Evolutionary conservation across 1,140 invertebrate genomes (phyloP).

Genomic region (Hormaphis cornu): DNA sequence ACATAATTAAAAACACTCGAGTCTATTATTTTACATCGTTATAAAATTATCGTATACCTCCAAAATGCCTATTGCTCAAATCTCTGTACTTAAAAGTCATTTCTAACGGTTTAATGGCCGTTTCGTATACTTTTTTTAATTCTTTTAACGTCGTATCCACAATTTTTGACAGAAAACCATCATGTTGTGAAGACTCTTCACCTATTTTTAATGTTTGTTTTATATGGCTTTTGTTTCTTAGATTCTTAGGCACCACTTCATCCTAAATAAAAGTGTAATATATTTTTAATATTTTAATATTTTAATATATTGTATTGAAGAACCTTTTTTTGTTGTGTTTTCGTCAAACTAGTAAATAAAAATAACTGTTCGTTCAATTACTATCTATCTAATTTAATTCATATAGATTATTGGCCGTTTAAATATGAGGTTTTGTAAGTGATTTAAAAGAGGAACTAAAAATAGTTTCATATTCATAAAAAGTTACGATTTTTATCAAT

Average conservation of each 20-base stretch:
- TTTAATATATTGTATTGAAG: neutral
- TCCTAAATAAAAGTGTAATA: slow-evolving; percentile 48
- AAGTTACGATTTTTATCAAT: too few relatives aligned
- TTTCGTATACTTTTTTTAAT: slow-evolving; percentile 77
- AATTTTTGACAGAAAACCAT: slow-evolving; percentile 51
- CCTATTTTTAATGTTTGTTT: slow-evolving; percentile 69
- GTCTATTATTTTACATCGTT: neutral
- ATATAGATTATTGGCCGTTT: too few relatives aligned
- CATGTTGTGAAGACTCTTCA: slow-evolving; percentile 53
- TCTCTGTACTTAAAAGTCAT: slow-evolving; percentile 83
- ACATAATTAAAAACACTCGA: neutral
- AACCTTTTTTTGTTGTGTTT: neutral
- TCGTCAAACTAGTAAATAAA: too few relatives aligned
- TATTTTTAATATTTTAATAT: slow-evolving; percentile 26
- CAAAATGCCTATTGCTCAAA: slow-evolving; percentile 82
- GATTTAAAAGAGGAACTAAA: too few relatives aligned
- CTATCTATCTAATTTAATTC: too few relatives aligned
- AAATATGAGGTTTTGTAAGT: too few relatives aligned
- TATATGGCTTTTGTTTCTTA: slow-evolving; percentile 69
- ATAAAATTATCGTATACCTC: slow-evolving; percentile 45
- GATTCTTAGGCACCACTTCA: slow-evolving; percentile 62
- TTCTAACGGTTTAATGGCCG: slow-evolving; percentile 81
- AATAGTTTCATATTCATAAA: too few relatives aligned
- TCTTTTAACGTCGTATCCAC: slow-evolving; percentile 71
- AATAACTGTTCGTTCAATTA: too few relatives aligned